phyloP scores from a whole-genome alignment of 1,140 invertebrate species.

The Zaprionus inermis region DNA sequence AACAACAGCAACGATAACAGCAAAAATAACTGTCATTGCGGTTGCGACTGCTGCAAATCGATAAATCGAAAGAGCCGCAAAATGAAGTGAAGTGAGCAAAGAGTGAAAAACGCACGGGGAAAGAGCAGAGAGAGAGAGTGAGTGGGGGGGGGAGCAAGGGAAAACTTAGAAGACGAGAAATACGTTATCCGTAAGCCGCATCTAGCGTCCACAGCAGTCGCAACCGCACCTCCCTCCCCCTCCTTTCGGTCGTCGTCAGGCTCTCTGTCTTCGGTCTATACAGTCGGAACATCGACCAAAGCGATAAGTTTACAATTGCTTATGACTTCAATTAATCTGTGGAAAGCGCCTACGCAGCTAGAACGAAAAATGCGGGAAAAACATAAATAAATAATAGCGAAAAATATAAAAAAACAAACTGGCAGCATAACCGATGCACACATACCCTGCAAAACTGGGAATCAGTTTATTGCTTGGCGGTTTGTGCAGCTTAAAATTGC shows the following conservation, averaged over 20 bases:
- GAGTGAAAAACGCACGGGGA: slow-evolving; percentile 32
- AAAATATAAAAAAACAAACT: neutral
- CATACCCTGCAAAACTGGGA: neutral
- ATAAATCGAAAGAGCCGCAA: slow-evolving; percentile 49
- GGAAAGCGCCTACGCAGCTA: slow-evolving; percentile 78
- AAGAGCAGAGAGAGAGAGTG: neutral
- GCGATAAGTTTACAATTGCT: slow-evolving; percentile 82
- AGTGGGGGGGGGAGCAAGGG: slow-evolving; percentile 28
- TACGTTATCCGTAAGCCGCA: slow-evolving; percentile 50
- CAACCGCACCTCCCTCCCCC: neutral
- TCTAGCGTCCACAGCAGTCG: neutral
- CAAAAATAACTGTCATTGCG: slow-evolving; percentile 49
- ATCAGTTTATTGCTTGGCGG: too few species aligned
- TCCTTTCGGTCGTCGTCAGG: neutral
- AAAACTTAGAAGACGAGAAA: slow-evolving; percentile 45
- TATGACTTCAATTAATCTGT: slow-evolving; percentile 84
- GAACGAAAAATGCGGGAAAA: slow-evolving; percentile 13
- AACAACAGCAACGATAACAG: neutral
- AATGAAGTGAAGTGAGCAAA: neutral
- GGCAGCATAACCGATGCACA: neutral
- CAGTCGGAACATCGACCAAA: slow-evolving; percentile 39
- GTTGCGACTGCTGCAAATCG: slow-evolving; percentile 54
- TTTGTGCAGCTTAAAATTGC: too few species aligned
- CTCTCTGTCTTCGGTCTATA: neutral
- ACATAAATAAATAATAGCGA: slow-evolving; percentile 20